Conservation (phyloP, 2,888 invertebrate genomes). For the Idaea dimidiata region DNA sequence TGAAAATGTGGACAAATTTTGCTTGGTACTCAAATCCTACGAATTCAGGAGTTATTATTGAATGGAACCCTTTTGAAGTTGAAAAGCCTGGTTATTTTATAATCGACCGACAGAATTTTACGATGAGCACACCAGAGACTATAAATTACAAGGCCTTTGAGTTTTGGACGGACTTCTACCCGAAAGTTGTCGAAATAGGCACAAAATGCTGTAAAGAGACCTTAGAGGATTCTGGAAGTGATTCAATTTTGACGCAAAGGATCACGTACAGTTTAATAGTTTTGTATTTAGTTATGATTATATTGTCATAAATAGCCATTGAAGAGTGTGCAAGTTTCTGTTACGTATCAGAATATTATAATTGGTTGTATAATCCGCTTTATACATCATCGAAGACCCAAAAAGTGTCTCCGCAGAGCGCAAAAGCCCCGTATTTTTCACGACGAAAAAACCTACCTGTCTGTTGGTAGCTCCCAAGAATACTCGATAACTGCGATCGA, state of each 20-base stretch:
- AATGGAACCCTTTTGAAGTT: slow-evolving; percentile 86
- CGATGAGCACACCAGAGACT: slow-evolving; percentile 85
- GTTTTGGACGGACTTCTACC: slow-evolving; percentile 93
- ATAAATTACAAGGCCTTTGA: slow-evolving; percentile 89
- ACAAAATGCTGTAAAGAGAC: slow-evolving; percentile 87
- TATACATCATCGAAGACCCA: too few relatives aligned
- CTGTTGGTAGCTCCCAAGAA: too few relatives aligned
- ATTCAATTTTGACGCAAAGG: slow-evolving; percentile 41
- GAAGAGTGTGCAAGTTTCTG: neutral
- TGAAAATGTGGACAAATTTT: slow-evolving; percentile 91
- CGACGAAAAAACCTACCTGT: too few relatives aligned
- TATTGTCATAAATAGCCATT: slow-evolving; percentile 42
- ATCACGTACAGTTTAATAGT: slow-evolving; percentile 47
- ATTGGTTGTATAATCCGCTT: too few relatives aligned
- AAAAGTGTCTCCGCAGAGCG: too few relatives aligned
- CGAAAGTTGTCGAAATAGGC: slow-evolving; percentile 86
- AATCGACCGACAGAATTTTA: slow-evolving; percentile 86
- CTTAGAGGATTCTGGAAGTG: slow-evolving; percentile 62
- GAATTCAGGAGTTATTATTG: slow-evolving; percentile 85
- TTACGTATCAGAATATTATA: neutral
- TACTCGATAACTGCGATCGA: too few relatives aligned
- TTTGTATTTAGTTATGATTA: slow-evolving; percentile 48
- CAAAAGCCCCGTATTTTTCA: too few relatives aligned
- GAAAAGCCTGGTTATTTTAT: slow-evolving; percentile 86
- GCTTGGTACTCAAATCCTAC: slow-evolving; percentile 87